These are phyloP conservation scores for Ichneumon xanthorius DNA, from an alignment of 2,888 invertebrate genomes.

Conservation along the genomic window DNA sequence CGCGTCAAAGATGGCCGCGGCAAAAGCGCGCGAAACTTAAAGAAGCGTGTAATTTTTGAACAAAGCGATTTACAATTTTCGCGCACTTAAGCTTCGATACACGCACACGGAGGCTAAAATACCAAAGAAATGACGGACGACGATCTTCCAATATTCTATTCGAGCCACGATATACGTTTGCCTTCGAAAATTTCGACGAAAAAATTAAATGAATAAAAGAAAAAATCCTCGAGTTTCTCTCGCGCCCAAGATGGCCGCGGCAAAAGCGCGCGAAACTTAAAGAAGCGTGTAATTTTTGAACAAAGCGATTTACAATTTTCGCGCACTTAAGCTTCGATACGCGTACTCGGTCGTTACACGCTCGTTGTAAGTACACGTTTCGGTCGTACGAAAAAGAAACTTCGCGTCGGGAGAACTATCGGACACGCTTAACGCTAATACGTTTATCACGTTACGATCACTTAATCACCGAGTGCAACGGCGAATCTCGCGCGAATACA, in stretches of 20 bases:
- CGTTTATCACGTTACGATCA: slow-evolving; percentile 28
- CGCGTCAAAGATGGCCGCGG: neutral
- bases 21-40: neutral
- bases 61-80: slow-evolving; percentile 18
- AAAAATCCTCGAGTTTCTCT: neutral
- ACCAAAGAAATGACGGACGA: neutral
- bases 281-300: neutral
- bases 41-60: neutral
- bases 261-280: neutral
- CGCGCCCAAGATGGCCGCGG: neutral
- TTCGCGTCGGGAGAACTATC: slow-evolving; percentile 22
- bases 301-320: slow-evolving; percentile 18
- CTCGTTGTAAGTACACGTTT: slow-evolving; percentile 26
- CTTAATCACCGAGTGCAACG: slow-evolving; percentile 22
- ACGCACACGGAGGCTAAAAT: neutral
- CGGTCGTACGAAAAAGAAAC: slow-evolving; percentile 1
- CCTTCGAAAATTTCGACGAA: neutral
- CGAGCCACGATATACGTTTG: neutral
- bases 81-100: too few species aligned
- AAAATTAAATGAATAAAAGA: neutral
- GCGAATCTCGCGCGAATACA: slow-evolving; percentile 17
- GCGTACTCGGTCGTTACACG: neutral
- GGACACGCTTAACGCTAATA: slow-evolving; percentile 12
- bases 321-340: slow-evolving; percentile 29
- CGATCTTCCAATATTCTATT: neutral